A percentile compares a stretch with the other conserved stretches of the same genome.
Conservation (phyloP, 2,888 invertebrate species). For the Galerucella nymphaeae region DNA sequence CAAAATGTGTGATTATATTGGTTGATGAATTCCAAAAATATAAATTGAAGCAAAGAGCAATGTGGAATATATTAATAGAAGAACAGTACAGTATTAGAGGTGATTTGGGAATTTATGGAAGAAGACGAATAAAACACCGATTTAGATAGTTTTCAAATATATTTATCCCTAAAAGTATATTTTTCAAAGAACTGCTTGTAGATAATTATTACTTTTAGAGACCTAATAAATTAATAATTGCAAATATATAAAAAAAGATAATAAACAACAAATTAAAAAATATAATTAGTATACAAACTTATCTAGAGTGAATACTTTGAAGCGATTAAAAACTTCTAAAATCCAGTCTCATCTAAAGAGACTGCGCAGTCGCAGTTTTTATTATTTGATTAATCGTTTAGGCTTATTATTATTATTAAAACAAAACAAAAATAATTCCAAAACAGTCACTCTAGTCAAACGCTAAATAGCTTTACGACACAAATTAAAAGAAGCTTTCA, state of each 20-base stretch:
- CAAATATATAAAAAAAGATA: constrained; percentile 49
- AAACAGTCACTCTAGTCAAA: constrained; percentile 18
- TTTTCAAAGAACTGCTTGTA: constrained; percentile 27
- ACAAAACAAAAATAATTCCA: background rate
- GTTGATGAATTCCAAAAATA: too few relatives aligned
- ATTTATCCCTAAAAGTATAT: constrained; percentile 22
- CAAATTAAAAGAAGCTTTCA: constrained; percentile 25
- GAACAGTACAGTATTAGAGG: too few relatives aligned
- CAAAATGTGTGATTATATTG: too few relatives aligned
- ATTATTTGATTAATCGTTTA: constrained; percentile 2
- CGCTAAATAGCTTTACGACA: constrained; percentile 18
- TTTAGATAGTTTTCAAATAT: constrained; percentile 23
- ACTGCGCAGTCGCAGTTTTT: constrained; percentile 5
- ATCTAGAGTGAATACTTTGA: constrained; percentile 24
- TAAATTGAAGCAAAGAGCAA: too few relatives aligned
- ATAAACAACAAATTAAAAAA: constrained; percentile 50
- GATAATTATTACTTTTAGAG: constrained; percentile 36
- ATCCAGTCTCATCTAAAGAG: background rate
- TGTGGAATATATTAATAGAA: too few relatives aligned
- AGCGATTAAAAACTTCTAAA: constrained; percentile 2
- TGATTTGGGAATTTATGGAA: too few relatives aligned
- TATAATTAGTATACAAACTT: constrained; percentile 42
- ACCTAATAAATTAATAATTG: constrained; percentile 50
- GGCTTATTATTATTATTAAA: background rate
- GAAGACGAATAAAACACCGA: background rate